Evolutionary conservation across 2,888 invertebrate species (phyloP), one percentile per base, ranked within the genome.

Genomic region (Mylabris sibirica): DNA sequence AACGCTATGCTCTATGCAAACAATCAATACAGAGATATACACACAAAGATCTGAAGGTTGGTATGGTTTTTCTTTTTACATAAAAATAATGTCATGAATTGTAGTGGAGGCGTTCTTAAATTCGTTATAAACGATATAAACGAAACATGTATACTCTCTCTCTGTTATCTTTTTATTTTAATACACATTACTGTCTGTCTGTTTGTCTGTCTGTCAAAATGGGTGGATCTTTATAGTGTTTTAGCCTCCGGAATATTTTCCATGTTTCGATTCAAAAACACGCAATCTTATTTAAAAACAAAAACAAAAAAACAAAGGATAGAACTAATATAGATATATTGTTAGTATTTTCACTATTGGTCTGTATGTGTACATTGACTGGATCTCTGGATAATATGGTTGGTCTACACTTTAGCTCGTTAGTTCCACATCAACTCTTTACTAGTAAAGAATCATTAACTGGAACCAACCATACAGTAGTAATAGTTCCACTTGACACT

Each of bases 121-220:
- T 44, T 44, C 44, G 44, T 44, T 44, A 44, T 44, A 44, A 44
- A 44, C 44, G 44, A 44, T 44, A 44, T 44, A 44, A 44, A 44
- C 44, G 44, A 17, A 44, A 44, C 44, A 44, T 44, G 17, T 17
- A 44, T 8, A 44, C 44, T 44, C 44, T 4, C n/a, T 17, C 44
- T 8, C 6, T 44, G n/a, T 44, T 44, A 44, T 44, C 44, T 44
- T 44, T 17, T 44, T n/a, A n/a, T n/a, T 35, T 44, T 44, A 44
- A 44, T 44, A 44, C 44, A 44, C 44, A 44, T 44, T 44, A 44
- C 44, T 17, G 44, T 44, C 44, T 44, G 44, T 44, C 44, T 44
- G 44, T 44, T 17, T 41, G 41, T 41, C 41, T 41, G 41, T 41
- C 41, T 41, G 41, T 41, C 41, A 44, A 44, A 44, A 44, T 44